Base-by-base conservation (phyloP, 2,888 invertebrate genomes). In the Rhingia rostrata region DNA sequence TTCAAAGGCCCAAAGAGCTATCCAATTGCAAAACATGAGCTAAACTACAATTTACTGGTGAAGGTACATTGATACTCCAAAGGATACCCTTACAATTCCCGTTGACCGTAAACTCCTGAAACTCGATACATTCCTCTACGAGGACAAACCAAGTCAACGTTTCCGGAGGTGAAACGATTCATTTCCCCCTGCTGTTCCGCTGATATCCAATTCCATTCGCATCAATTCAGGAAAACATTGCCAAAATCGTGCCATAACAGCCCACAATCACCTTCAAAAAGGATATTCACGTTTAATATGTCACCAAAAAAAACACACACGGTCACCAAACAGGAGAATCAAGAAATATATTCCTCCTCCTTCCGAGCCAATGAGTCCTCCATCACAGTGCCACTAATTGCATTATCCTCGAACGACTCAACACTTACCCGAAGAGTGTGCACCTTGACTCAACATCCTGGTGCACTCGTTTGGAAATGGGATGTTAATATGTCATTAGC, bases 401-500 rank as follows among this genome's bases (percentile, higher is more conserved):
- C 69, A 79, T 84, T 79, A 74, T 80, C 63, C 72, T 39, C 77
- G 49, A 77, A 79, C 74, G 51, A 41, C 69, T 69, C 69, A 47
- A 56, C 72, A 72, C 39, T 33, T 53, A 60, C 73, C 56, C 61
- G 74, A 43, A 47, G 53, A 30, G 49, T 61, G 47, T 73, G 82
- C 82, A 79, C 83, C 79, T 79, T 79, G 69, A 74, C 72, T 66
- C 67, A 49, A 69, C 64, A 82, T 82, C 63, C 83, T 74, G 69
- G 64, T 73, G 63, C 74, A 80, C 69, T 74, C 83, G 58, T 54
- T 51, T 70, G 83, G 58, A 84, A 84, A 64, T 74, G 63, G 60
- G 37, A 84, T 69, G 63, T 84, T 79, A 74, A 79, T 74, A 84
- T 84, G 69, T 79, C 73, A 78, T 78, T 83, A 83, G 51, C 67